Conservation (phyloP, 2,797 vertebrate species). For the Paratrypauchen microcephalus region DNA sequence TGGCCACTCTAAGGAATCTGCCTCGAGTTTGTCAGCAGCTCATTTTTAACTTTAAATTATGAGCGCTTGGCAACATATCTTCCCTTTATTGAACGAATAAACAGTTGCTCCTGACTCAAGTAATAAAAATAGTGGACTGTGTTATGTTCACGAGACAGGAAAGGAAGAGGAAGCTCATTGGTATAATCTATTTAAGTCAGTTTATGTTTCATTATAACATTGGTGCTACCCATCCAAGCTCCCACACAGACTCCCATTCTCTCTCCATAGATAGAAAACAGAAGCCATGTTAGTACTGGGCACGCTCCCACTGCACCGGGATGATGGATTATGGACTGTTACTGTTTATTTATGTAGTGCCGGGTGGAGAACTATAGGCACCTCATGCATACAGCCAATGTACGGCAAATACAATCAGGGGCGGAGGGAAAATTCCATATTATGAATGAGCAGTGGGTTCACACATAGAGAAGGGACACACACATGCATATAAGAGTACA, state of each 20-base stretch:
- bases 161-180: slow-evolving; percentile 60
- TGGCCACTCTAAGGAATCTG: slow-evolving; percentile 10
- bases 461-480: slow-evolving; percentile 31
- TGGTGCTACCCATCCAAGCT: slow-evolving; percentile 57
- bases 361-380: slow-evolving; percentile 62
- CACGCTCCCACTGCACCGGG: slow-evolving; percentile 62
- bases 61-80: slow-evolving; percentile 13
- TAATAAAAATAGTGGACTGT: slow-evolving; percentile 9
- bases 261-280: slow-evolving; percentile 78
- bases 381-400: slow-evolving; percentile 56
- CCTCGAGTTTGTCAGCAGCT: slow-evolving; percentile 5
- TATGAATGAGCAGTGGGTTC: slow-evolving; percentile 74
- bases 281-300: slow-evolving; percentile 78
- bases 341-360: slow-evolving; percentile 80
- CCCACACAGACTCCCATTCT: slow-evolving; percentile 45
- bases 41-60: slow-evolving; percentile 14
- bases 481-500: slow-evolving; percentile 26
- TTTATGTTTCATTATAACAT: slow-evolving; percentile 63
- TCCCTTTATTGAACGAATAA: slow-evolving; percentile 12
- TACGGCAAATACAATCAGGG: slow-evolving; percentile 68
- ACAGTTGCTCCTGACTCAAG: slow-evolving; percentile 9
- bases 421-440: slow-evolving; percentile 70
- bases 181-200: slow-evolving; percentile 63
- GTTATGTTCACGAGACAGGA: slow-evolving; percentile 20
- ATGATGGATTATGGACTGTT: slow-evolving; percentile 78